Evolutionary conservation across 2,888 invertebrate genomes (phyloP).

Genomic region (Apomyelois bistriatella): DNA sequence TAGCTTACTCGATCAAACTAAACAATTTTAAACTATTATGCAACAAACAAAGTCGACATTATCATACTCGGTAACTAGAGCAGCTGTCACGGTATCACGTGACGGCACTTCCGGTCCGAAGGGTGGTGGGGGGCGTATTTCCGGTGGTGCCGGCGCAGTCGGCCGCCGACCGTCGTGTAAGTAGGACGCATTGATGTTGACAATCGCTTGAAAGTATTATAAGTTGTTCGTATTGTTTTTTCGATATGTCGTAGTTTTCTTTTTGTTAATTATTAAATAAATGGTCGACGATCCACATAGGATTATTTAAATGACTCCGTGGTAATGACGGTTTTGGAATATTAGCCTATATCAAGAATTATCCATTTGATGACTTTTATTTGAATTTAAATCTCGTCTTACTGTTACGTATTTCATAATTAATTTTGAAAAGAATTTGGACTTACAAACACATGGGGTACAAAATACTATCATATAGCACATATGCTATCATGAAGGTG

Average conservation of each 20-base stretch:
- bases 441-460: too few species aligned
- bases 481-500: too few species aligned
- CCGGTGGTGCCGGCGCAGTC: conserved; percentile 4
- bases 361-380: too few species aligned
- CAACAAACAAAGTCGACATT: neutral
- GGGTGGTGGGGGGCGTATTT: neutral
- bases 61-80: neutral
- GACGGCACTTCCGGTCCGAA: conserved; percentile 4
- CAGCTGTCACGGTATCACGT: neutral
- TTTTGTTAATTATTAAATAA: neutral
- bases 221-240: neutral
- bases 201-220: neutral
- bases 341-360: too few species aligned
- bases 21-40: neutral
- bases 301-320: neutral
- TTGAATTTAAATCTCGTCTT: too few species aligned
- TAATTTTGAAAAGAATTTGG: too few species aligned
- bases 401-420: too few species aligned
- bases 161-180: neutral
- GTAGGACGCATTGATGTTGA: neutral
- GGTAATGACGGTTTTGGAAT: too few species aligned
- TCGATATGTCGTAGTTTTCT: neutral
- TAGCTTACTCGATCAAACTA: neutral
- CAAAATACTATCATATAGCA: too few species aligned
- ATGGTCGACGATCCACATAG: too few species aligned